A percentile compares a stretch with the other conserved stretches of the same genome.
Evolutionary conservation across 2,888 invertebrate species (phyloP).

Genomic region (Platycheirus albimanus): DNA sequence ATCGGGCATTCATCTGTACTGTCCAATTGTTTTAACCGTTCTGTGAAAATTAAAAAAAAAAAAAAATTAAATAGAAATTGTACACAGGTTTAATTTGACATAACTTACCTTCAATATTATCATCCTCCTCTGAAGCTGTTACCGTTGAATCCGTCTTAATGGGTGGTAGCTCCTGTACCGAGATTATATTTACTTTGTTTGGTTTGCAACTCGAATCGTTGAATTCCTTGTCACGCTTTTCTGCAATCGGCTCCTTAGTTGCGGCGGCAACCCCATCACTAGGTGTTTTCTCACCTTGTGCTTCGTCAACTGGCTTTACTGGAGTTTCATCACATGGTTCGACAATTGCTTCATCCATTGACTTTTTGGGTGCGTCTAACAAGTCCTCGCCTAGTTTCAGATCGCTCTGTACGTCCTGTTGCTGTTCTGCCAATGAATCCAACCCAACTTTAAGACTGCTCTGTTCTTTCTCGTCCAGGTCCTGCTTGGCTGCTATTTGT

Average conservation of each 20-base stretch:
- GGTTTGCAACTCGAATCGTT: background rate
- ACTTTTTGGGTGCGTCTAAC: conserved; percentile 10
- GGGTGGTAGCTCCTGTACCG: conserved; percentile 76
- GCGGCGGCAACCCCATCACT: conserved; percentile 2
- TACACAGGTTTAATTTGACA: background rate
- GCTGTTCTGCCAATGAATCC: no score
- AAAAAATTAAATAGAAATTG: background rate
- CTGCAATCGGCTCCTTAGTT: conserved; percentile 3
- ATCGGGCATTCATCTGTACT: conserved; percentile 77
- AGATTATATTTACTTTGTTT: conserved; percentile 72
- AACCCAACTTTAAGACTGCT: no score
- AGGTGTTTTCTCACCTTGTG: background rate
- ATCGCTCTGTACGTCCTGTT: no score
- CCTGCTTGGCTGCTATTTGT: background rate
- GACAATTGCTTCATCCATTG: conserved; percentile 15
- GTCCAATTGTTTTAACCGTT: conserved; percentile 80
- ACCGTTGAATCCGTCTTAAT: conserved; percentile 78
- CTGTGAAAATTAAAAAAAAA: conserved; percentile 72
- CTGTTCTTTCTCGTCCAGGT: no score
- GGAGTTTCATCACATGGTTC: background rate
- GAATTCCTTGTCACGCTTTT: background rate
- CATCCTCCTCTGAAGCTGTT: conserved; percentile 78
- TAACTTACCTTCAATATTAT: conserved; percentile 79
- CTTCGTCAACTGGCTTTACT: background rate
- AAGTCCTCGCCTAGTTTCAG: conserved; percentile 1